Evolutionary conservation across 2,797 vertebrate genomes (phyloP).

Genomic region (Varecia variegata): DNA sequence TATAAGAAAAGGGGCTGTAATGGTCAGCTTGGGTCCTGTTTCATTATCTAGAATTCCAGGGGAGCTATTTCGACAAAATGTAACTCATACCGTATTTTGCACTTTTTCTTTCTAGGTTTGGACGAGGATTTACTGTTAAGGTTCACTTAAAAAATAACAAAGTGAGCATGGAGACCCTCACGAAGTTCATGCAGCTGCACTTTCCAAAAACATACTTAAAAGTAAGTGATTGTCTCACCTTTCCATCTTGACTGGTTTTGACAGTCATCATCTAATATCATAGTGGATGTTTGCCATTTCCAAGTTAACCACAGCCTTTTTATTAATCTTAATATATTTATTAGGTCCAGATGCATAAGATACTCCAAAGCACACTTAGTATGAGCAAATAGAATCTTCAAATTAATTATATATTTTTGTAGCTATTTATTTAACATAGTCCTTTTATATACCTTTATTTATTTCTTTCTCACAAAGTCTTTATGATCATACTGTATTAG

Average conservation of each 20-base stretch:
- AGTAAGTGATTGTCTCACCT: constrained; percentile 80
- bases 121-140: constrained; percentile 97
- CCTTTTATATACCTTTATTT: background rate
- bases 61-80: constrained; percentile 52
- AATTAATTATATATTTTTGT: background rate
- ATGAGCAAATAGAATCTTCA: background rate
- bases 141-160: constrained; percentile 92
- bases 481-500: background rate
- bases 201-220: constrained; percentile 96
- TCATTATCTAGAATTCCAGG: constrained; percentile 62
- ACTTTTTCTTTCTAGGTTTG: constrained; percentile 88
- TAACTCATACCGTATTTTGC: constrained; percentile 46
- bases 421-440: background rate
- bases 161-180: constrained; percentile 88
- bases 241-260: background rate
- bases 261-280: background rate
- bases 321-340: background rate
- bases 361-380: background rate
- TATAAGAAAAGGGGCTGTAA: constrained; percentile 24
- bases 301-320: background rate
- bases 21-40: constrained; percentile 12
- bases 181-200: constrained; percentile 91
- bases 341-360: background rate
- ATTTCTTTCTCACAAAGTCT: background rate
- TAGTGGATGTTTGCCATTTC: background rate